phyloP scores from a whole-genome alignment of 1,140 invertebrate genomes.

The Reticulitermes speratus region DNA sequence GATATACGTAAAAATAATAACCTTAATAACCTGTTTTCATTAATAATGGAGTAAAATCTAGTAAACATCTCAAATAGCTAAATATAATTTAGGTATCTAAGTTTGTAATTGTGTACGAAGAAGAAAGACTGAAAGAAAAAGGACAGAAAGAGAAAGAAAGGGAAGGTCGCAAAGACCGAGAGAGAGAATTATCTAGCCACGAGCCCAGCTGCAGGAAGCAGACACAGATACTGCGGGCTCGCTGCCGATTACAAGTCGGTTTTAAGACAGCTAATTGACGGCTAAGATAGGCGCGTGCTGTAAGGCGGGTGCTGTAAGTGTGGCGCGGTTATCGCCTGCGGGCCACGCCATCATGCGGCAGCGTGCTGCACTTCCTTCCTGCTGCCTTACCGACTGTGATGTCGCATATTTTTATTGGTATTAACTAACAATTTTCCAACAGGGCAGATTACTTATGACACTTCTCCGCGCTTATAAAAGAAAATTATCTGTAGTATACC shows the following conservation, averaged over 20 bases:
- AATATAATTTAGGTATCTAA: no score
- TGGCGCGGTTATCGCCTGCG: neutral
- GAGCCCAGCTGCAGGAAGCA: slow-evolving; percentile 4
- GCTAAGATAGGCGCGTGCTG: neutral
- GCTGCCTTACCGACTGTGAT: neutral
- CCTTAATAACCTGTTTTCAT: no score
- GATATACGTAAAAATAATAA: no score
- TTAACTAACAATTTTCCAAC: no score
- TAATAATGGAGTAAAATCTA: no score
- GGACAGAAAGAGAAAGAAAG: neutral
- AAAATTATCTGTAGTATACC: no score
- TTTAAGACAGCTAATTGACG: slow-evolving; percentile 7
- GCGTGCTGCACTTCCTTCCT: neutral
- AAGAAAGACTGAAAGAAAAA: neutral
- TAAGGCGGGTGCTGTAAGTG: slow-evolving; percentile 1
- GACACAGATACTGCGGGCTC: neutral
- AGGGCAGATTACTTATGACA: no score
- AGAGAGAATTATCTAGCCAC: neutral
- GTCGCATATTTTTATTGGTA: no score
- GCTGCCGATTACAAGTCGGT: neutral
- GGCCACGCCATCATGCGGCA: neutral
- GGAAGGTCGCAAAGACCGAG: no score
- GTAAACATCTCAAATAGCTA: no score
- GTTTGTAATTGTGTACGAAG: neutral
- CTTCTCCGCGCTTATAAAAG: no score